Percentiles rank a stretch among this genome's conserved stretches.
Conservation (phyloP, 1,140 invertebrate genomes). For the Drosophila nikananu region DNA sequence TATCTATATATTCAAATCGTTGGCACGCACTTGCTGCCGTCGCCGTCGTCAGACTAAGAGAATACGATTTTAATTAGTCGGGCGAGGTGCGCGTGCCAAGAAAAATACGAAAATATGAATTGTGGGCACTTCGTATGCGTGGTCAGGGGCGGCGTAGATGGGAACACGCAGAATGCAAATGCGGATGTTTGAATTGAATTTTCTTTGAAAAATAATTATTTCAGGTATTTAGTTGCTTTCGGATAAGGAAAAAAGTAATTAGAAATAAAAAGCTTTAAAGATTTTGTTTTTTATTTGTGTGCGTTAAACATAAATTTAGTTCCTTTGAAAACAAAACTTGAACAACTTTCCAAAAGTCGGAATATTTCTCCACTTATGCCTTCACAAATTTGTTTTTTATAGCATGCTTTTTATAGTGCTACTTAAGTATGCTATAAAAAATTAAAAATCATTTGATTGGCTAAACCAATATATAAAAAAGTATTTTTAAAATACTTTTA, state of each 20-base stretch:
- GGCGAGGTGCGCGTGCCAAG: conserved; percentile 65
- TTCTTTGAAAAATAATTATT: background rate
- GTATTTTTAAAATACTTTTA: too few species aligned
- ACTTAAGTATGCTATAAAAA: too few species aligned
- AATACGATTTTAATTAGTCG: conserved; percentile 66
- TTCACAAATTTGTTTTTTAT: background rate
- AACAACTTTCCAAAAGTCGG: background rate
- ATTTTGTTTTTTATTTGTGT: background rate
- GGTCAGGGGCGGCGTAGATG: conserved; percentile 10
- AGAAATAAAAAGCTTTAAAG: background rate
- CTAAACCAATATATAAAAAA: too few species aligned
- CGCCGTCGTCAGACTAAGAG: conserved; percentile 54
- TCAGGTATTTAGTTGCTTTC: background rate
- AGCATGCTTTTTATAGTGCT: too few species aligned
- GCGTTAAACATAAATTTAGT: background rate
- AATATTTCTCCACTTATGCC: background rate
- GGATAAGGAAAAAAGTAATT: too few species aligned
- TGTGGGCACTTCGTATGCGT: conserved; percentile 31
- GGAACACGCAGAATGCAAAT: background rate
- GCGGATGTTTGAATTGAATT: conserved; percentile 2
- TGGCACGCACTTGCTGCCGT: conserved; percentile 59
- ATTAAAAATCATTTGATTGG: too few species aligned
- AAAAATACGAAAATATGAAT: conserved; percentile 72
- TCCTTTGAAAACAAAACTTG: background rate
- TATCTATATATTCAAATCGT: conserved; percentile 39